A percentile compares a stretch with the other conserved stretches of the same genome.
phyloP scores from a whole-genome alignment of 1,140 invertebrate genomes.

The Drosophila pruinosa region DNA sequence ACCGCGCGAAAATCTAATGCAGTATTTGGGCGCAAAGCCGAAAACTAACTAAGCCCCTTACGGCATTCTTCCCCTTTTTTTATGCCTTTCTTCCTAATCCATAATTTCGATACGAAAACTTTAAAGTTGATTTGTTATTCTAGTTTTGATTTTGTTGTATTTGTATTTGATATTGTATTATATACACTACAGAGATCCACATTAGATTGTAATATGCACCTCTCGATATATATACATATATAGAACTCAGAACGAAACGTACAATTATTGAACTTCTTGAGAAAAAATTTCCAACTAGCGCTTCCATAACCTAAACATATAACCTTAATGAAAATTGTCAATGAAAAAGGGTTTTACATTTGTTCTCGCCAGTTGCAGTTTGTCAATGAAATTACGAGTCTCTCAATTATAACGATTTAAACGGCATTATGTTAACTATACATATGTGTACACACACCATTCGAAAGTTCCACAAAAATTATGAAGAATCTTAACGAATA shows the following conservation, averaged over 20 bases:
- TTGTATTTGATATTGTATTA: neutral
- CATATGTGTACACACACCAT: constrained; percentile 10
- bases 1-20: constrained; percentile 61
- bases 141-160: neutral
- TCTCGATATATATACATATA: neutral
- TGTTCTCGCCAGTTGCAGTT: constrained; percentile 15
- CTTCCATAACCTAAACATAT: constrained; percentile 54
- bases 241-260: constrained; percentile 41
- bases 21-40: constrained; percentile 56
- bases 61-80: neutral
- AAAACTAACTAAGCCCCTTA: constrained; percentile 44
- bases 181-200: neutral
- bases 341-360: neutral
- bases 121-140: neutral
- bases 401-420: constrained; percentile 8
- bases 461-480: constrained; percentile 21
- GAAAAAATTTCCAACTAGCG: constrained; percentile 53
- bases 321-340: neutral
- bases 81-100: neutral
- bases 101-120: neutral
- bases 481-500: neutral
- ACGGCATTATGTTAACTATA: constrained; percentile 34
- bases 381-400: neutral
- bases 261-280: constrained; percentile 66
- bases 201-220: constrained; percentile 11